These are phyloP conservation scores for Ganaspis brasiliensis DNA, from an alignment of 2,888 invertebrate genomes.

Conservation along the genomic window DNA sequence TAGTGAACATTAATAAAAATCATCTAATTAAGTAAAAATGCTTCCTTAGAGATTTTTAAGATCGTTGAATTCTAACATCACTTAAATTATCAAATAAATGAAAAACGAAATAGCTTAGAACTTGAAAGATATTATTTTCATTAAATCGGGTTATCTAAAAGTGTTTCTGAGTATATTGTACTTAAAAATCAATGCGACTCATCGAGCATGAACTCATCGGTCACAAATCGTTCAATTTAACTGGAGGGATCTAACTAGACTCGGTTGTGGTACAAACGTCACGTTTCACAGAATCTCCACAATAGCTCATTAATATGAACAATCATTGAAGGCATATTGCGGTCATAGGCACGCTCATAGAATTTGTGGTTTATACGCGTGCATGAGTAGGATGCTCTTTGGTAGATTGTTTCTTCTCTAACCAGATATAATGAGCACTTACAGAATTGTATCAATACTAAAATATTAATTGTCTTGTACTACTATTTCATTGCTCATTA, in stretches of 20 bases:
- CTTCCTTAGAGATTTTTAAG: no score
- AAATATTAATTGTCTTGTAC: not conserved
- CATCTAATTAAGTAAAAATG: no score
- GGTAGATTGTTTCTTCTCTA: constrained; percentile 17
- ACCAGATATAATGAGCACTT: constrained; percentile 36
- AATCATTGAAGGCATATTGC: constrained; percentile 70
- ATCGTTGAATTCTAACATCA: no score
- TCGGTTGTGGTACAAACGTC: constrained; percentile 73
- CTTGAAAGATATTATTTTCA: no score
- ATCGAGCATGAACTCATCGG: constrained; percentile 62
- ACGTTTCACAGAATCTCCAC: constrained; percentile 70
- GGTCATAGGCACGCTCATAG: constrained; percentile 36
- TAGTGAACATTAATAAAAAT: no score
- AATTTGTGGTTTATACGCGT: constrained; percentile 45
- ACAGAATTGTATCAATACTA: constrained; percentile 6
- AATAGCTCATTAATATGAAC: constrained; percentile 75
- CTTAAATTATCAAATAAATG: no score
- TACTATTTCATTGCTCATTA: no score
- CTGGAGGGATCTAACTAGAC: constrained; percentile 55
- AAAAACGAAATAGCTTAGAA: no score
- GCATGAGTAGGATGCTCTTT: constrained; percentile 14
- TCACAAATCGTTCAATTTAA: constrained; percentile 27
- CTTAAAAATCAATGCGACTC: constrained; percentile 53
- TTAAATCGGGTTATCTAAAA: no score
- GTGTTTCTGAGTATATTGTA: not conserved